Percentiles rank a stretch among this genome's conserved stretches.
These are phyloP conservation scores for Meteorus cinctellus DNA, from an alignment of 2,888 invertebrate species.

Conservation along the genomic window DNA sequence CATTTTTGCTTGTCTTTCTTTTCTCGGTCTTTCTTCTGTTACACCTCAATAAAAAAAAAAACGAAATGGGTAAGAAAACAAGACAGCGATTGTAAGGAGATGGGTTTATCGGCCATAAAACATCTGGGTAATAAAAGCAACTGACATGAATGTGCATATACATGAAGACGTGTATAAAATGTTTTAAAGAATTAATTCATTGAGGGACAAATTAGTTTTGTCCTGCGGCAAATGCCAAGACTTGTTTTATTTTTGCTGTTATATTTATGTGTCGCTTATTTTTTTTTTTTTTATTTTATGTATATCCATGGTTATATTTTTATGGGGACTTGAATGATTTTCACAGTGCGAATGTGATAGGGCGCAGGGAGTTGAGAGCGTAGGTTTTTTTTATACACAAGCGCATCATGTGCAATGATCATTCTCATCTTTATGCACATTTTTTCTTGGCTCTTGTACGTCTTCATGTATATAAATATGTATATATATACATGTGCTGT, in stretches of 20 bases:
- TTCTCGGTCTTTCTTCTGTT: neutral
- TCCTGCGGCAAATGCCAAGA: conserved; percentile 30
- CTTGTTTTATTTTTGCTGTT: neutral
- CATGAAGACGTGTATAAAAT: conserved; percentile 53
- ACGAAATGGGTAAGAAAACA: neutral
- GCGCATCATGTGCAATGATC: neutral
- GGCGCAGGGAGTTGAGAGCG: conserved; percentile 35
- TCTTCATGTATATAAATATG: too few species aligned
- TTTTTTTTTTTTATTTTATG: neutral
- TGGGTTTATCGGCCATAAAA: conserved; percentile 53
- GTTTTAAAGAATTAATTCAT: conserved; percentile 63
- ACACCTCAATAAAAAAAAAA: neutral
- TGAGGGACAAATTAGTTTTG: conserved; percentile 61
- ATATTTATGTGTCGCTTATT: neutral
- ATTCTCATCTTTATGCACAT: conserved; percentile 7
- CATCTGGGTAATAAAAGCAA: conserved; percentile 60
- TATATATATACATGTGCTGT: neutral
- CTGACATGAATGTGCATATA: conserved; percentile 33
- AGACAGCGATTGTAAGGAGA: neutral
- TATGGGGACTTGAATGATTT: neutral
- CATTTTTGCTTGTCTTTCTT: neutral
- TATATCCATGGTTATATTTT: neutral
- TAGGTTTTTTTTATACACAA: neutral
- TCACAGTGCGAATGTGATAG: conserved; percentile 20
- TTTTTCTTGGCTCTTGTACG: neutral